A percentile compares a stretch with the other conserved stretches of the same genome.
phyloP scores from a whole-genome alignment of 2,888 invertebrate species.

The Orthosia gothica region DNA sequence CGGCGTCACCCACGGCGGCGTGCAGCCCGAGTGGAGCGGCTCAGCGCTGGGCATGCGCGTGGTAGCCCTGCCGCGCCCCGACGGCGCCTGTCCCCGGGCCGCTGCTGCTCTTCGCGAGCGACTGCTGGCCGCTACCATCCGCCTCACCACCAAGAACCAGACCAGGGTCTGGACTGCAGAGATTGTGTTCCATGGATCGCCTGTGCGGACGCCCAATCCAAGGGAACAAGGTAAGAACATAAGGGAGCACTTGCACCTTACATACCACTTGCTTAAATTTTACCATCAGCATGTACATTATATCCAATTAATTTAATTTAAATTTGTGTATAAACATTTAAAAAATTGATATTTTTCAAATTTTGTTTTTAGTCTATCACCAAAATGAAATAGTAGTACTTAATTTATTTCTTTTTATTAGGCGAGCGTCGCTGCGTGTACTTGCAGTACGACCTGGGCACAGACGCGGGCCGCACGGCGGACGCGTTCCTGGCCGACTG shows the following conservation, averaged over 20 bases:
- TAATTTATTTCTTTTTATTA: slow-evolving; percentile 65
- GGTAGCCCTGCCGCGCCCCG: slow-evolving; percentile 94
- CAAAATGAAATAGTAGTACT: too few relatives aligned
- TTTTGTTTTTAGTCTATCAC: too few relatives aligned
- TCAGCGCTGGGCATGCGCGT: slow-evolving; percentile 96
- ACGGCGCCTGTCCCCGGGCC: slow-evolving; percentile 87
- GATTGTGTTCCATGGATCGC: slow-evolving; percentile 96
- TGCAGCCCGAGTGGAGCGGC: slow-evolving; percentile 98
- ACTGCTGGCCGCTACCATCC: slow-evolving; percentile 95
- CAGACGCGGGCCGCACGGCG: slow-evolving; percentile 96
- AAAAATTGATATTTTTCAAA: too few relatives aligned
- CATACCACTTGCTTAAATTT: too few relatives aligned
- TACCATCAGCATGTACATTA: too few relatives aligned
- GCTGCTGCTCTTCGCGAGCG: slow-evolving; percentile 95
- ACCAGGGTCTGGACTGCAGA: slow-evolving; percentile 97
- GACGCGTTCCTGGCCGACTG: slow-evolving; percentile 97
- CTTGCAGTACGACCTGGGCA: slow-evolving; percentile 97
- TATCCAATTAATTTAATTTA: too few relatives aligned
- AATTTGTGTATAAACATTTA: too few relatives aligned
- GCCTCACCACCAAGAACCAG: slow-evolving; percentile 95
- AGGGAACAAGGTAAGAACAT: slow-evolving; percentile 94
- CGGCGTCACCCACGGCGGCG: slow-evolving; percentile 97
- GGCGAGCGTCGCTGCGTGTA: slow-evolving; percentile 97
- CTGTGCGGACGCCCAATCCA: slow-evolving; percentile 95
- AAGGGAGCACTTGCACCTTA: too few relatives aligned